Evolutionary conservation across 2,888 invertebrate species (phyloP).

Genomic region (Megalurothrips usitatus): DNA sequence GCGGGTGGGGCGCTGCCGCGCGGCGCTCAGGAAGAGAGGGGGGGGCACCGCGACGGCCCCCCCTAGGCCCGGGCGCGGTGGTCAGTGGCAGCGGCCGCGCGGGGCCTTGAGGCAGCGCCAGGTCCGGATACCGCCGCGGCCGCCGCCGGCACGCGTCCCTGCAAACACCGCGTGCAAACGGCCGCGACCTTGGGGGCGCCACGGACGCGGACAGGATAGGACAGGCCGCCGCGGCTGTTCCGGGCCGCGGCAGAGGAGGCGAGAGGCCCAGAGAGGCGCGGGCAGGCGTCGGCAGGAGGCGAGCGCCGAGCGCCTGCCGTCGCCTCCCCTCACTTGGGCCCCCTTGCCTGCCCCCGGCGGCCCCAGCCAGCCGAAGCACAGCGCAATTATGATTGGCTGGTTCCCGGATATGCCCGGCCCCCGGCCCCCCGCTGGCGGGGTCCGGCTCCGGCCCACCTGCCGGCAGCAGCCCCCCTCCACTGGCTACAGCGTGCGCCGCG

Average conservation of each 20-base stretch:
- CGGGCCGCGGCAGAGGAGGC: too few relatives aligned
- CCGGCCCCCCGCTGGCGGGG: not conserved
- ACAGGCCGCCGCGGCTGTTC: not conserved
- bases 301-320: not conserved
- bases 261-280: not conserved
- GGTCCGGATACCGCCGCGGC: too few relatives aligned
- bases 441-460: not conserved
- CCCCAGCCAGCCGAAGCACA: not conserved
- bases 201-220: not conserved
- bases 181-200: not conserved
- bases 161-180: not conserved
- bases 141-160: not conserved
- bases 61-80: too few relatives aligned
- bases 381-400: constrained; percentile 16
- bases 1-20: too few relatives aligned
- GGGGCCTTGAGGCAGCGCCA: not conserved
- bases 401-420: not conserved
- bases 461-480: not conserved
- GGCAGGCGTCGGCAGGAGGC: not conserved
- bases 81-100: not conserved
- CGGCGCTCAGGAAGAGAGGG: too few relatives aligned
- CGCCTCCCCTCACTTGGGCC: too few relatives aligned
- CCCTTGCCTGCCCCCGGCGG: not conserved
- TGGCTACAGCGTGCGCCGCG: too few relatives aligned
- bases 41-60: too few relatives aligned